phyloP scores from a whole-genome alignment of 2,113 vertebrate species.

The Piliocolobus tephrosceles region DNA sequence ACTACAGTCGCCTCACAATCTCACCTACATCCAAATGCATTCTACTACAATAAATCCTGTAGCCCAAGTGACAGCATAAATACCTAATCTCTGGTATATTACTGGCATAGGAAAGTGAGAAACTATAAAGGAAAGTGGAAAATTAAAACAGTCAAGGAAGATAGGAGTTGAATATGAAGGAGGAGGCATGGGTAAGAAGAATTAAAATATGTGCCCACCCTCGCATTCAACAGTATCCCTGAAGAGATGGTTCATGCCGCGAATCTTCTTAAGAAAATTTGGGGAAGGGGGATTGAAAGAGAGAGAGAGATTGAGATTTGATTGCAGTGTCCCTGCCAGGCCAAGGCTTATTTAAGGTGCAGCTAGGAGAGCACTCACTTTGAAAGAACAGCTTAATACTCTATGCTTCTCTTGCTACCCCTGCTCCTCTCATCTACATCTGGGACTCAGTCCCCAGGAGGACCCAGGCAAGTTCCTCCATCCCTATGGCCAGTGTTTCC shows the following conservation, averaged over 20 bases:
- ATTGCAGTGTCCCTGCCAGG: background rate
- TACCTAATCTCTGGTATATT: slow-evolving; percentile 44
- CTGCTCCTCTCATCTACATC: background rate
- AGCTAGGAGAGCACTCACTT: background rate
- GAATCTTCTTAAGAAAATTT: background rate
- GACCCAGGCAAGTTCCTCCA: background rate
- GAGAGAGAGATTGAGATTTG: background rate
- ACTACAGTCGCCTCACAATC: background rate
- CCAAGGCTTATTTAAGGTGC: slow-evolving; percentile 27
- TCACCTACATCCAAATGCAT: slow-evolving; percentile 36
- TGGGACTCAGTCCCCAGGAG: background rate
- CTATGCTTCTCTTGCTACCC: background rate
- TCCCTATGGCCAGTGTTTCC: background rate
- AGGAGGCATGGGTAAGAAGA: background rate
- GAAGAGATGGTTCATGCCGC: background rate
- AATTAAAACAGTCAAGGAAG: slow-evolving; percentile 53
- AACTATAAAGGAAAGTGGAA: slow-evolving; percentile 54
- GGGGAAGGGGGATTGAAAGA: background rate
- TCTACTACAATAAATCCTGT: slow-evolving; percentile 47
- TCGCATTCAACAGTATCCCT: background rate
- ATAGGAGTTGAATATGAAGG: background rate
- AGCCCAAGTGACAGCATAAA: slow-evolving; percentile 32
- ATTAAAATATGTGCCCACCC: background rate
- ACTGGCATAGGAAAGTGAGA: slow-evolving; percentile 56
- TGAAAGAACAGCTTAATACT: background rate